A percentile compares a stretch with the other conserved stretches of the same genome.
Conservation (phyloP, 2,797 vertebrate genomes). For the Cossypha caffra region DNA sequence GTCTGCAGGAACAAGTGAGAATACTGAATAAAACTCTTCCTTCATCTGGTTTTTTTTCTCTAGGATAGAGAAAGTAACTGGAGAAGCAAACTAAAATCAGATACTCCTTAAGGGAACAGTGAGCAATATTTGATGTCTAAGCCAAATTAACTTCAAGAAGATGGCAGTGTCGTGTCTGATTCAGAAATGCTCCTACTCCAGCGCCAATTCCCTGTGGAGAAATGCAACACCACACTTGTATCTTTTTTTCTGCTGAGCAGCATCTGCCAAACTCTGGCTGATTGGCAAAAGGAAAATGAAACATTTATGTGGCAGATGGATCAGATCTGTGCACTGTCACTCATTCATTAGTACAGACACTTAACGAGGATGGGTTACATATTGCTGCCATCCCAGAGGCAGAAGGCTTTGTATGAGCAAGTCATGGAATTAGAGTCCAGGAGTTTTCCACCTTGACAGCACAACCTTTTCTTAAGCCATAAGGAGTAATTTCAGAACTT, state of each 20-base stretch:
- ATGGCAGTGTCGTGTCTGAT: background rate
- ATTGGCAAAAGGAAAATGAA: constrained; percentile 26
- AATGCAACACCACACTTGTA: background rate
- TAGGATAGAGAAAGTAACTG: background rate
- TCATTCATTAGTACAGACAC: background rate
- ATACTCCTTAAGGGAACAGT: background rate
- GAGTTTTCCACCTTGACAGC: background rate
- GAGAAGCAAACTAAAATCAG: background rate
- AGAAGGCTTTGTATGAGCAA: background rate
- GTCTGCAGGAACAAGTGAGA: background rate
- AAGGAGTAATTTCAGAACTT: background rate
- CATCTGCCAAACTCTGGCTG: background rate
- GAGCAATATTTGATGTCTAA: background rate
- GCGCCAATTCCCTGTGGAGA: background rate
- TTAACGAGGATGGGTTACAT: background rate
- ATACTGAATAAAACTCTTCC: background rate
- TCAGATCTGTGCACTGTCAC: background rate
- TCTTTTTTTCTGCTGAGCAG: background rate
- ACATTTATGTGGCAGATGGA: background rate
- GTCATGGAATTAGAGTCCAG: background rate
- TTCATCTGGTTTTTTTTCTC: background rate
- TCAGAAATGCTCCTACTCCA: background rate
- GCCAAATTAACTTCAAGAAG: background rate
- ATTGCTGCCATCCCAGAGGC: background rate
- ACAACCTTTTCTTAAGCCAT: background rate